Percentiles rank a stretch among this genome's conserved stretches.
These are phyloP conservation scores for Hecatera dysodea DNA, from an alignment of 2,888 invertebrate genomes.

Conservation along the genomic window DNA sequence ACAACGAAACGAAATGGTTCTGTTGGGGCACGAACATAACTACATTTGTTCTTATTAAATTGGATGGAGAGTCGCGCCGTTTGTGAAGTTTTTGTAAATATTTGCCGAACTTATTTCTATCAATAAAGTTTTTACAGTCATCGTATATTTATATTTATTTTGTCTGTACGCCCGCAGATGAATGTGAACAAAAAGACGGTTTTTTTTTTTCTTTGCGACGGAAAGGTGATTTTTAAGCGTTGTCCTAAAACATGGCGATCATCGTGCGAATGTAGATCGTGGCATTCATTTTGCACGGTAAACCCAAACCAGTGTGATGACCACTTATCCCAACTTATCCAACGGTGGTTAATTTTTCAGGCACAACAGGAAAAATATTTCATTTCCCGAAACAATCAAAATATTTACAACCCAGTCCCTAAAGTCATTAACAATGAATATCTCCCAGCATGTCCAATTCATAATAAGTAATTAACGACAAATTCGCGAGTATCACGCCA, in stretches of 20 bases:
- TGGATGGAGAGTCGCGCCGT: conserved; percentile 38
- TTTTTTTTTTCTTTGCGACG: too few species aligned
- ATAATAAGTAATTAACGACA: conserved; percentile 44
- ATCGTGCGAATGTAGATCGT: too few species aligned
- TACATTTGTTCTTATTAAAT: conserved; percentile 65
- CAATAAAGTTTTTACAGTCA: conserved; percentile 33
- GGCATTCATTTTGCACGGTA: too few species aligned
- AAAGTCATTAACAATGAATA: conserved; percentile 4
- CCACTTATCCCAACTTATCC: too few species aligned
- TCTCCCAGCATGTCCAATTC: conserved; percentile 3
- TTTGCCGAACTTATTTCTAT: conserved; percentile 41
- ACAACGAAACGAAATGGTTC: conserved; percentile 64
- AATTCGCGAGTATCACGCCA: conserved; percentile 46
- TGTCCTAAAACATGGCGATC: too few species aligned
- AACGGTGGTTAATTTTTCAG: too few species aligned
- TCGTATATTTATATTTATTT: conserved; percentile 26
- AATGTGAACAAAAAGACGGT: background rate
- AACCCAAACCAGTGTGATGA: too few species aligned
- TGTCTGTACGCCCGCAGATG: background rate
- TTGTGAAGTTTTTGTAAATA: conserved; percentile 35
- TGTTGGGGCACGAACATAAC: conserved; percentile 48
- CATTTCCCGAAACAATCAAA: background rate
- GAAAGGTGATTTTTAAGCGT: too few species aligned
- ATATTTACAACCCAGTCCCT: background rate
- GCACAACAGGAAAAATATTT: too few species aligned